A percentile compares a stretch with the other conserved stretches of the same genome.
Conservation (phyloP, 2,888 invertebrate species). For the Phlogophora meticulosa region DNA sequence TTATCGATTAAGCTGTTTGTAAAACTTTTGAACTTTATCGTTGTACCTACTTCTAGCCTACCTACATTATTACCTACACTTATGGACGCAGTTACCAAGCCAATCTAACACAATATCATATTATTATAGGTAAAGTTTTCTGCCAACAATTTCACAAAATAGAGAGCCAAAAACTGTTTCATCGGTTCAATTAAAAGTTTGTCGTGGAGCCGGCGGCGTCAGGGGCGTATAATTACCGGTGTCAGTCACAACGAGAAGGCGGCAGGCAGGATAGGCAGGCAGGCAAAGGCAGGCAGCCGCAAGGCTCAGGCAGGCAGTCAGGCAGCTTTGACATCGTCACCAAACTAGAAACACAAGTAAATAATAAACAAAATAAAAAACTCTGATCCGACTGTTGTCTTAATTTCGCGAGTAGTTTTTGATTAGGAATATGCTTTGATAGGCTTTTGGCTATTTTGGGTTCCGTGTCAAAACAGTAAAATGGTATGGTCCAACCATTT, state of each 20-base stretch:
- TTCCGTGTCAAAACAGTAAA: too few relatives aligned
- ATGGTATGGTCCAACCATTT: too few relatives aligned
- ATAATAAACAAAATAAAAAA: conserved; percentile 34
- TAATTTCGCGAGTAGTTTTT: conserved; percentile 2
- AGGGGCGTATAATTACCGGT: conserved; percentile 72
- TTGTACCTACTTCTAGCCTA: neutral
- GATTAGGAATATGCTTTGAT: conserved; percentile 20
- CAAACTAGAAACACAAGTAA: conserved; percentile 40
- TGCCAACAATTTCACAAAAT: conserved; percentile 66
- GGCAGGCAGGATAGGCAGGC: conserved; percentile 8
- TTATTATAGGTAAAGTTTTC: conserved; percentile 54
- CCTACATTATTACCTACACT: too few relatives aligned
- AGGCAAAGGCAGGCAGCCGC: conserved; percentile 29
- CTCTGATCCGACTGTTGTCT: conserved; percentile 12
- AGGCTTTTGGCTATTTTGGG: too few relatives aligned
- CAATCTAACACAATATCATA: conserved; percentile 46
- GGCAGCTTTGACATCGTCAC: conserved; percentile 41
- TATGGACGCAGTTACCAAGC: conserved; percentile 10
- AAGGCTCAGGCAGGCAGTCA: conserved; percentile 10
- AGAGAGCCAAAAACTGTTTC: conserved; percentile 71
- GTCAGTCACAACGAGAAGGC: conserved; percentile 68
- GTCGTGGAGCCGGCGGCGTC: conserved; percentile 56
- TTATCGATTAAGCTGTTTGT: too few relatives aligned
- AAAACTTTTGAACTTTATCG: neutral
- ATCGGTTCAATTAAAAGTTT: conserved; percentile 82